Evolutionary conservation across 2,888 invertebrate genomes (phyloP), one percentile per base, ranked within the genome.

Genomic region (Hoplodrina blanda): DNA sequence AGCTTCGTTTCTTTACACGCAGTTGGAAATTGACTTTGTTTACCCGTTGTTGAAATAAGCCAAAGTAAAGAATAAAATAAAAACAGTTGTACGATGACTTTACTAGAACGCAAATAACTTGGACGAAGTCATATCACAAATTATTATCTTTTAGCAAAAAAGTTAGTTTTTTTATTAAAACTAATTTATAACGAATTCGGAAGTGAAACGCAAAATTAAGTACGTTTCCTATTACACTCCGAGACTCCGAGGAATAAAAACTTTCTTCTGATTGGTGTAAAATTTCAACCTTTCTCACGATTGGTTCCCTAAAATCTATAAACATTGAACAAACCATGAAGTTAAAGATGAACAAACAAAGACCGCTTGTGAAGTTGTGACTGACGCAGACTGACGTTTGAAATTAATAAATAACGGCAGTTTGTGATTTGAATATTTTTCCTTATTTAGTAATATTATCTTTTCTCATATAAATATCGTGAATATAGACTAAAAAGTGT

Each of bases 331-430:
- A 46, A 15, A 46, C 13, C n/a, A n/a, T n/a, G n/a, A n/a, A n/a
- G n/a, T n/a, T n/a, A n/a, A n/a, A n/a, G n/a, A n/a, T n/a, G n/a
- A n/a, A n/a, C 17, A 46, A 15, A 46, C 13, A 44, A 44, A 41
- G 41, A 8, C 11, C 3, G 41, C 11, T 13, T 13, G 41, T 41
- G 33, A n/a, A n/a, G n/a, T n/a, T n/a, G n/a, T n/a, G n/a, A n/a
- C n/a, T n/a, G n/a, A n/a, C n/a, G n/a, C n/a, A n/a, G 55, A 33
- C 11, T 74, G 49, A 73, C 57, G 8, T 46, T 73, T 68, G 11
- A 25, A 71, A 78, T 62, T 62, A 33, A 11, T 76, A 78, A 33
- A 11, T 76, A 78, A 78, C 78, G 81, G 81, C 44, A 30, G 3
- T 33, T 19, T 11, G 10, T 41, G n/a, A 54, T 13, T 56, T 20